Percentiles rank a stretch among this genome's conserved stretches.
phyloP scores from a whole-genome alignment of 2,113 vertebrate genomes.

The Ptilonorhynchus violaceus region DNA sequence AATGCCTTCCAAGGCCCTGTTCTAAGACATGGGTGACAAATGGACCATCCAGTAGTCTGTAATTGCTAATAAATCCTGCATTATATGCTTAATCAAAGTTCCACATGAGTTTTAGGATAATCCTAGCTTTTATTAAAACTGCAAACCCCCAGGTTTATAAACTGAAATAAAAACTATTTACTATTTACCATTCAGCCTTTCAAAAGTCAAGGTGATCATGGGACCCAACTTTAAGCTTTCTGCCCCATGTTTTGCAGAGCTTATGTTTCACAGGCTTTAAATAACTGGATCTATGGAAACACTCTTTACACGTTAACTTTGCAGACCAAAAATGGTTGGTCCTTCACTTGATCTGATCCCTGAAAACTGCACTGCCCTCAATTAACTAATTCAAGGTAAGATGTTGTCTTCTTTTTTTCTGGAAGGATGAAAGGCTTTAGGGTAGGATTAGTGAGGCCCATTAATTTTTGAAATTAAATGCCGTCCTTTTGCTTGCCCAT shows the following conservation, averaged over 20 bases:
- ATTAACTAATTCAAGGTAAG: conserved; percentile 36
- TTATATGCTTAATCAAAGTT: background rate
- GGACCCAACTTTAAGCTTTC: background rate
- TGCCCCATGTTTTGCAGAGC: background rate
- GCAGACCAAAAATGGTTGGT: background rate
- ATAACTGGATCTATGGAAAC: background rate
- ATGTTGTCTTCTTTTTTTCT: background rate
- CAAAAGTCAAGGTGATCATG: background rate
- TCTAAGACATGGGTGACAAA: background rate
- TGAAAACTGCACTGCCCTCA: background rate
- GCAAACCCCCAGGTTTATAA: background rate
- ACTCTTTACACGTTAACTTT: background rate
- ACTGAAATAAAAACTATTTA: background rate
- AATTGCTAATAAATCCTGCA: background rate
- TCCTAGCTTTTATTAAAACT: background rate
- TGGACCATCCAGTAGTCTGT: background rate
- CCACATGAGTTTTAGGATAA: background rate
- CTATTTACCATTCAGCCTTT: background rate
- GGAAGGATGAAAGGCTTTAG: conserved; percentile 20
- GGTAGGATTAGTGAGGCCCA: background rate
- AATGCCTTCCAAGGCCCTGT: background rate
- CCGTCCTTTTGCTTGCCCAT: background rate
- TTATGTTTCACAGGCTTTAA: background rate
- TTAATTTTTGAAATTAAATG: conserved; percentile 16
- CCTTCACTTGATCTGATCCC: background rate